phyloP scores from a whole-genome alignment of 2,113 vertebrate genomes.

The Taurulus bubalis region DNA sequence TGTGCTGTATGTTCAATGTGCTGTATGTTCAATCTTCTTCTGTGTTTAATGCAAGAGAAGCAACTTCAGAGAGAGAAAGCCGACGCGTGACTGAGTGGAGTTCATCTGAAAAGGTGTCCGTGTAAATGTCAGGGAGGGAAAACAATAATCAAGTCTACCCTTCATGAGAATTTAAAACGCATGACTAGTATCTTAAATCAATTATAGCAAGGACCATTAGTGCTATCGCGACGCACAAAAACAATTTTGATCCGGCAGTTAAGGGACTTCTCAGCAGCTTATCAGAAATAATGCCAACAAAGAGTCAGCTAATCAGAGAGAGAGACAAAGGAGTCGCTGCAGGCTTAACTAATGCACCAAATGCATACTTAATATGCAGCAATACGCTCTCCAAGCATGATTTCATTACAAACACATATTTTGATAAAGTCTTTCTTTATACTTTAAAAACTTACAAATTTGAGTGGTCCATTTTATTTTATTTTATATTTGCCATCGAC shows the following conservation, averaged over 20 bases:
- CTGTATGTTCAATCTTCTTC: not conserved
- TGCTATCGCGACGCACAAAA: conserved; percentile 64
- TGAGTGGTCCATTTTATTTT: not conserved
- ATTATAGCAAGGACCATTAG: conserved; percentile 73
- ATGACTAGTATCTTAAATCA: conserved; percentile 67
- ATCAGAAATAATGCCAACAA: conserved; percentile 53
- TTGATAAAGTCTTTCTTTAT: not conserved
- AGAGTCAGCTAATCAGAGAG: conserved; percentile 51
- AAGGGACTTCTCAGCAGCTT: conserved; percentile 58
- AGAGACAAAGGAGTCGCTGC: conserved; percentile 44
- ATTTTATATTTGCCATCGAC: not conserved
- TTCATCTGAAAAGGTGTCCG: conserved; percentile 28
- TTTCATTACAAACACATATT: not conserved
- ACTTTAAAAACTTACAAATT: not conserved
- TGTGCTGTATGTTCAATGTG: too few species aligned
- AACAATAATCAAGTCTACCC: conserved; percentile 16
- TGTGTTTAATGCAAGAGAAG: not conserved
- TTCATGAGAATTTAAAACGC: conserved; percentile 36
- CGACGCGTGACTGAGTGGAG: not conserved
- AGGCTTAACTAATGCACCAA: conserved; percentile 27
- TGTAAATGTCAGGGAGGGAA: conserved; percentile 26
- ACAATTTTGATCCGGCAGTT: conserved; percentile 67
- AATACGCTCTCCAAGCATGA: conserved; percentile 1
- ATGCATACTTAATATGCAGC: conserved; percentile 11
- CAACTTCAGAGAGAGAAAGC: not conserved